A percentile compares a stretch with the other conserved stretches of the same genome.
phyloP scores from a whole-genome alignment of 2,888 invertebrate genomes.

The Sarcophaga variegata region DNA sequence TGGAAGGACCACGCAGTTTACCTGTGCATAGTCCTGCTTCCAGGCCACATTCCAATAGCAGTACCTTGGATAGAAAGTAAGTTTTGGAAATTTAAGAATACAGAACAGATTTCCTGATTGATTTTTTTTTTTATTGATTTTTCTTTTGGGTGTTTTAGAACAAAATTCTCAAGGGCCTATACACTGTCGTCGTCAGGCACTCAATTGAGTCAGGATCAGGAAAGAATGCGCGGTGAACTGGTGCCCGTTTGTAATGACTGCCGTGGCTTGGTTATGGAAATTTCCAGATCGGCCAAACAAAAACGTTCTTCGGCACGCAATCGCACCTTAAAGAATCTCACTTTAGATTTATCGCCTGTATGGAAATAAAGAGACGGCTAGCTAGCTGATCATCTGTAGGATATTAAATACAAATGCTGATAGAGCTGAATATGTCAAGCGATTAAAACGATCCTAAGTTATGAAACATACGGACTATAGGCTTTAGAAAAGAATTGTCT shows the following conservation, averaged over 20 bases:
- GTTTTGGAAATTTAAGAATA: constrained; percentile 48
- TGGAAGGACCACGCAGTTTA: constrained; percentile 84
- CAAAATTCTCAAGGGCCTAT: constrained; percentile 85
- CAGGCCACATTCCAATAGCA: constrained; percentile 81
- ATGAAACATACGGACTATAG: constrained; percentile 11
- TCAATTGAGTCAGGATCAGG: constrained; percentile 82
- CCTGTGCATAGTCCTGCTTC: constrained; percentile 82
- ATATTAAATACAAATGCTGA: neutral
- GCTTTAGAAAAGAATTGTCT: neutral
- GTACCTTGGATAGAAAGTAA: constrained; percentile 84
- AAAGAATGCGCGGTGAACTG: constrained; percentile 88
- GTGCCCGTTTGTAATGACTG: constrained; percentile 97
- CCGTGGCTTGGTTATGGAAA: constrained; percentile 95
- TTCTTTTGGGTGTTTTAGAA: constrained; percentile 80
- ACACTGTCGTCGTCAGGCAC: constrained; percentile 83
- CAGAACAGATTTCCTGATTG: too few species aligned
- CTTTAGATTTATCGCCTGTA: constrained; percentile 91
- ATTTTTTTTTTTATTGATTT: neutral
- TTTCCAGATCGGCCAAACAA: constrained; percentile 91
- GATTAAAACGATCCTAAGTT: constrained; percentile 9
- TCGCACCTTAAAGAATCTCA: constrained; percentile 90
- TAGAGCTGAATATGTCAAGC: neutral
- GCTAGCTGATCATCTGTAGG: too few species aligned
- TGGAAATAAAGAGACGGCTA: constrained; percentile 83
- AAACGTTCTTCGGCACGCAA: constrained; percentile 92